These are phyloP conservation scores for Leucoraja erinaceus DNA, from an alignment of 2,113 vertebrate genomes.

Conservation along the genomic window DNA sequence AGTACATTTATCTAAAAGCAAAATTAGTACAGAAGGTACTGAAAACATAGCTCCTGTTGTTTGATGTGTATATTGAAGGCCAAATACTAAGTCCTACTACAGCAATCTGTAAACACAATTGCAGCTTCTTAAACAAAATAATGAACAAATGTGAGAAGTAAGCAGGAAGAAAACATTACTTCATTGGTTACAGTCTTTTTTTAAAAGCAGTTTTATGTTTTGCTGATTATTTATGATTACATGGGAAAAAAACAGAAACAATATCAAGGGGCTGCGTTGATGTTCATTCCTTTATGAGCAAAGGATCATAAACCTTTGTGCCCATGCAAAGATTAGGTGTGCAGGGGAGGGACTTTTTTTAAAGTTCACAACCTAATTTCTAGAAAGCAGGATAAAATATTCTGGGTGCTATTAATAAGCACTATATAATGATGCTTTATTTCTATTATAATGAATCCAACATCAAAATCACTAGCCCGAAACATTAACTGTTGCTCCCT, in stretches of 20 bases:
- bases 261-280: neutral
- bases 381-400: neutral
- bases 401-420: neutral
- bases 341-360: neutral
- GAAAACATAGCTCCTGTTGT: neutral
- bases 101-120: neutral
- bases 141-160: neutral
- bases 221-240: neutral
- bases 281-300: neutral
- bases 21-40: neutral
- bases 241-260: neutral
- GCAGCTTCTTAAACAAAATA: neutral
- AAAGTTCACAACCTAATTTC: neutral
- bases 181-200: neutral
- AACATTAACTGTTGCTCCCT: too few relatives aligned
- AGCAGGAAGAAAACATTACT: neutral
- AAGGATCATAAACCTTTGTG: neutral
- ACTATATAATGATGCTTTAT: neutral
- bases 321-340: neutral
- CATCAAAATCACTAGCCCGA: too few relatives aligned
- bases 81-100: neutral
- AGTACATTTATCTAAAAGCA: neutral
- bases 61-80: neutral
- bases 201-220: neutral
- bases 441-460: too few relatives aligned